Evolutionary conservation across 2,113 vertebrate genomes (phyloP).

Genomic region (Hippocampus guttulatus): DNA sequence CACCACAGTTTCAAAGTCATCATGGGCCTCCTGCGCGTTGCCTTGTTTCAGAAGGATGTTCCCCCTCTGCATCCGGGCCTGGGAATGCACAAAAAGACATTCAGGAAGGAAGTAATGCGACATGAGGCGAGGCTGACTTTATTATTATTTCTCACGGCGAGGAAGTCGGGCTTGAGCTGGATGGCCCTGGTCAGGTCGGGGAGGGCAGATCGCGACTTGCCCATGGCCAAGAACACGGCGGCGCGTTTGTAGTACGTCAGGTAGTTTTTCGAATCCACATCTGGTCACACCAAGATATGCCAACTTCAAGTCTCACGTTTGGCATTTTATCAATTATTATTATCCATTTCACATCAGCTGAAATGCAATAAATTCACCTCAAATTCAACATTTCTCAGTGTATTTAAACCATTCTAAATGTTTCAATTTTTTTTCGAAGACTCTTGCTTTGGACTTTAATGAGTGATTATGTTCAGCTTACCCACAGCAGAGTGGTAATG

Average conservation of each 20-base stretch:
- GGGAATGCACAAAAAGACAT: slow-evolving; percentile 1
- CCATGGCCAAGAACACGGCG: slow-evolving; percentile 80
- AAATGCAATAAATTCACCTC: not conserved
- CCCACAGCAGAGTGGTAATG: slow-evolving; percentile 84
- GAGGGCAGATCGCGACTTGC: slow-evolving; percentile 79
- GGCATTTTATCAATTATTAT: no score
- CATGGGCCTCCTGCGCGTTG: slow-evolving; percentile 67
- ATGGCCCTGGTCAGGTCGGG: slow-evolving; percentile 79
- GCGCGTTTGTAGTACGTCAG: slow-evolving; percentile 83
- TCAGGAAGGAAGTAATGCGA: not conserved
- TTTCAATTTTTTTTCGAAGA: not conserved
- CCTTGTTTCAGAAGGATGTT: slow-evolving; percentile 80
- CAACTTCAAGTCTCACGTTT: not conserved
- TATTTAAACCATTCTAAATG: not conserved
- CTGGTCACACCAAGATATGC: slow-evolving; percentile 44
- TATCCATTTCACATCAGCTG: not conserved
- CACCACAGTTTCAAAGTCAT: slow-evolving; percentile 79
- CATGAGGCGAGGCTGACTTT: not conserved
- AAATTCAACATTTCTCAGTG: not conserved
- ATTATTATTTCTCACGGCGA: slow-evolving; percentile 66
- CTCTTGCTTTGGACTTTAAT: not conserved
- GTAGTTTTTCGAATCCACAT: slow-evolving; percentile 81
- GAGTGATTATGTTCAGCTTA: slow-evolving; percentile 55
- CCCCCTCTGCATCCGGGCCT: slow-evolving; percentile 79
- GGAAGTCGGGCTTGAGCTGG: slow-evolving; percentile 80